Base-by-base conservation (phyloP, 2,797 vertebrate genomes). In the Sternarchorhynchus goeldii region DNA sequence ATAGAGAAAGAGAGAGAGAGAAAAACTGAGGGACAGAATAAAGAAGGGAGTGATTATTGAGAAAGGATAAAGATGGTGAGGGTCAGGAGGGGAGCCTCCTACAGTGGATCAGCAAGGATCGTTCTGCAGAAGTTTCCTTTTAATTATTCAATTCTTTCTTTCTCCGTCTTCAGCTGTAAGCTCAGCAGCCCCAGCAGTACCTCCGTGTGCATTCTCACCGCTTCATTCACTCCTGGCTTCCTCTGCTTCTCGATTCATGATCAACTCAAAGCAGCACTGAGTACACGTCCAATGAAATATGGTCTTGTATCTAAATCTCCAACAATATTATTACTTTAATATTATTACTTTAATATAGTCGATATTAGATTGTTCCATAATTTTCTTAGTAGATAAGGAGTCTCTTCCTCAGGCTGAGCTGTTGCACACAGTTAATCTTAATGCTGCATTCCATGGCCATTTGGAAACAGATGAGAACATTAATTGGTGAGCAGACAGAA, bases 401-500 rank as follows among this genome's bases (percentile, higher is more conserved):
- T 34, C 10, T 10, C 45, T 68, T 29, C 21, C 6, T 67, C 45
- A 16, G 36, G n/a, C 71, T 71, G 69, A 34, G 25, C 4, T 53
- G 41, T 29, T 53, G 31, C 34, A 56, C 39, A 36, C 62, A 36
- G 73, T 73, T 65, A 76, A 67, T 41, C 60, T 81, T 76, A 75
- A 81, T 69, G 73, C 73, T 72, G 59, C 73, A 64, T 74, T 76
- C 73, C 32, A 29, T 53, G 39, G 31, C 50, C 31, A 29, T 73
- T 41, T 25, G 65, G 3, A 58, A 62, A 66, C 70, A 32, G 17
- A 72, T 41, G 67, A 82, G 77, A 73, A 75, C 70, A 76, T 78
- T 80, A 79, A 86, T 67, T 82, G 70, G 65, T 57, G 66, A 74
- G 56, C 41, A 71, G 3, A 3, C 45, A 69, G 76, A 68, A 60